Evolutionary conservation across 2,113 vertebrate genomes (phyloP), one percentile per base, ranked within the genome.

Genomic region (Erinaceus europaeus): DNA sequence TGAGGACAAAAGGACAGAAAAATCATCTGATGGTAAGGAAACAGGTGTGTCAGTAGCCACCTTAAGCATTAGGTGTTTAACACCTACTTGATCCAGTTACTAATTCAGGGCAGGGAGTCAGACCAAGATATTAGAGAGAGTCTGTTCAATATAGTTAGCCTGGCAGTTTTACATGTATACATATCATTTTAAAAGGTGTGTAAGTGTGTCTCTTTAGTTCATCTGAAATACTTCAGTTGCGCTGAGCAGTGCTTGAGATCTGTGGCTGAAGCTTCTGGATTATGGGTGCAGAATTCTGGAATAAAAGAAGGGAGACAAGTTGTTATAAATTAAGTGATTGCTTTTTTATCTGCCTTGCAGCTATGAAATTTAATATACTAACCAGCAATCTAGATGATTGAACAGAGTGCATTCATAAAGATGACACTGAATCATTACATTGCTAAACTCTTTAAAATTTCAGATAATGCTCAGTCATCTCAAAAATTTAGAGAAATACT

Each of bases 1-100:
- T 52, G 59, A 65, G 52, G 17, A 69, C 40, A 48, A 82, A 88
- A 42, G n/a, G 23, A 48, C 21, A 52, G 64, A 76, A 86, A 86
- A 65, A 23, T 52, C 6, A 78, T 27, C 6, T 64, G 23, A 25
- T 42, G 20, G n/a, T 25, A 14, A 40, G 42, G 78, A 79, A 83
- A 32, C 11, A 20, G 29, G 27, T 34, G 23, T 23, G 23, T 27
- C 38, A 38, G 6, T 18, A 11, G 12, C 59, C 29, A 14, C 2
- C 27, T 6, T 4, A 1, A 36, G 18, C 10, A 53, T 4, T 21
- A 71, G 38, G 29, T 17, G 8, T 32, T 61, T 38, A 50, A 32
- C 32, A 50, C 25, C 68, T 65, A 27, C 21, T 52, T 27, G 46
- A 52, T n/a, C 1, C 0, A 61, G 50, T 44, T 48, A 11, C 29